These are phyloP conservation scores for Trematomus loennbergii DNA, from an alignment of 2,113 vertebrate species.

Conservation along the genomic window DNA sequence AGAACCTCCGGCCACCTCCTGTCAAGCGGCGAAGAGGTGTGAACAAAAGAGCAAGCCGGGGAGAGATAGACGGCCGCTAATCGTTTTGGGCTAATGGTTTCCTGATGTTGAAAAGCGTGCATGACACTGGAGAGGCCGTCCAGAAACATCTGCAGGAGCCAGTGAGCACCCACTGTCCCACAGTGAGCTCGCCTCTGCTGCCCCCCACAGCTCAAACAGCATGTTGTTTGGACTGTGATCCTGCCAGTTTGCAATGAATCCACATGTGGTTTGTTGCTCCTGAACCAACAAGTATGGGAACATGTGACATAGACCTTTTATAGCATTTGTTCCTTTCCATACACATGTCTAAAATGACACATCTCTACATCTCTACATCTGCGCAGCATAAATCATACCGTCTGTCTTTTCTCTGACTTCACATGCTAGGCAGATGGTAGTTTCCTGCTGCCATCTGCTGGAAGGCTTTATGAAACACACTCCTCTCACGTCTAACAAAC, in stretches of 20 bases:
- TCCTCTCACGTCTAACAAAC: background rate
- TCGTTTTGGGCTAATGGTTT: slow-evolving; percentile 33
- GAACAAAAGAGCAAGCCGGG: slow-evolving; percentile 27
- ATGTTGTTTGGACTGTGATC: background rate
- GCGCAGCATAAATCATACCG: background rate
- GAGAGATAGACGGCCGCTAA: slow-evolving; percentile 18
- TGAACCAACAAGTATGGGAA: background rate
- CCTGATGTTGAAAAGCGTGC: slow-evolving; percentile 43
- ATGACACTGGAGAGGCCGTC: slow-evolving; percentile 24
- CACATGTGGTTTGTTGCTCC: background rate
- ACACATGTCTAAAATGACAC: background rate
- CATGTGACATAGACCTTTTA: background rate
- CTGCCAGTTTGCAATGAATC: background rate
- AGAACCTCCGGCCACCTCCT: slow-evolving; percentile 45
- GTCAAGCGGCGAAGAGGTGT: slow-evolving; percentile 17
- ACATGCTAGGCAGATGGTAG: background rate
- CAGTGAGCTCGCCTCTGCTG: slow-evolving; percentile 33
- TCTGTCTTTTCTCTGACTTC: background rate
- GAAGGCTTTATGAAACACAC: slow-evolving; percentile 12
- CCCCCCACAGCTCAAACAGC: slow-evolving; percentile 24
- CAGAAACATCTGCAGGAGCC: slow-evolving; percentile 50
- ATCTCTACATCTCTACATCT: background rate
- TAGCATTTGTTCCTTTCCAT: background rate
- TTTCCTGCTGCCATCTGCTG: slow-evolving; percentile 60
- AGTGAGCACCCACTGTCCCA: background rate